These are phyloP conservation scores for Uloborus diversus DNA, from an alignment of 1,140 invertebrate species.

Conservation along the genomic window DNA sequence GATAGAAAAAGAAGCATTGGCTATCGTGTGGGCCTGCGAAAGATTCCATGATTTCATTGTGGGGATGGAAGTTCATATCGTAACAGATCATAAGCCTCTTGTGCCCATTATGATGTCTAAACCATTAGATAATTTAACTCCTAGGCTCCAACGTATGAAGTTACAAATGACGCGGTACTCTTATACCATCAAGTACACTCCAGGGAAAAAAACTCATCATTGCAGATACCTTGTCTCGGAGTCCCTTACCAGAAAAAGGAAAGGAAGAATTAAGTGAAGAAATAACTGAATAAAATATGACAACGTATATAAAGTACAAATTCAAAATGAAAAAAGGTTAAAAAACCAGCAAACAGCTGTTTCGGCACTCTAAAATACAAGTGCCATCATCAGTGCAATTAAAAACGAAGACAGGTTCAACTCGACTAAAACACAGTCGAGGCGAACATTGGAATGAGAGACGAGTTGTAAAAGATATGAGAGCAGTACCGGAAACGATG, in stretches of 20 bases:
- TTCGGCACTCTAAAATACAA: too few species aligned
- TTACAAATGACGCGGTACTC: not conserved
- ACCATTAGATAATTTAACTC: constrained; percentile 1
- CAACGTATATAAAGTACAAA: too few species aligned
- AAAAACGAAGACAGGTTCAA: too few species aligned
- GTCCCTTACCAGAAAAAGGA: not conserved
- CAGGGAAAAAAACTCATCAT: not conserved
- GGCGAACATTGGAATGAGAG: too few species aligned
- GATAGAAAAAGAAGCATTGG: constrained; percentile 1
- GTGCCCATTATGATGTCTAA: not conserved
- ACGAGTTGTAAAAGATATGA: too few species aligned
- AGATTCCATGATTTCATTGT: not conserved
- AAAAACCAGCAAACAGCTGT: too few species aligned
- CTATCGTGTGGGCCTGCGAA: not conserved
- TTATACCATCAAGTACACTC: not conserved
- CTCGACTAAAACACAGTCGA: too few species aligned
- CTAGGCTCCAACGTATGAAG: not conserved
- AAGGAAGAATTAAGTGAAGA: not conserved
- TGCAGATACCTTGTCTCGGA: not conserved
- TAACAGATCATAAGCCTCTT: not conserved
- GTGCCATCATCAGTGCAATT: too few species aligned
- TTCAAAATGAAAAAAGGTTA: too few species aligned
- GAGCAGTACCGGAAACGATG: too few species aligned
- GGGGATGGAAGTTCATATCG: not conserved
- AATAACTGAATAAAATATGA: too few species aligned